Conservation (phyloP, 2,113 vertebrate species). For the Corythornis cristatus region DNA sequence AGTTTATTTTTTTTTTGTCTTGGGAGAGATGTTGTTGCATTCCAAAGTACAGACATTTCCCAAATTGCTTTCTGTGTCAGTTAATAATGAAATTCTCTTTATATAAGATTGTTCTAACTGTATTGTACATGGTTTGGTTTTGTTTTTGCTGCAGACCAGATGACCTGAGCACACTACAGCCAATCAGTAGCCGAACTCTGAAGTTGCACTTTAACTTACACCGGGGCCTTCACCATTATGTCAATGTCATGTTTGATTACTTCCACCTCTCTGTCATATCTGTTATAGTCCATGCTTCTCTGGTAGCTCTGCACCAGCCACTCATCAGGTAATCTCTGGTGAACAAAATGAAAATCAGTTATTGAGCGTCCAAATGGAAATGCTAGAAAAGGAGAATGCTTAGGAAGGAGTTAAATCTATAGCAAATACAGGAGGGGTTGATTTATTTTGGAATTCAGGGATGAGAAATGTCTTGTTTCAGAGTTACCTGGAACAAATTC, state of each 20-base stretch:
- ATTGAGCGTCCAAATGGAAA: background rate
- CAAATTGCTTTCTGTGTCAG: background rate
- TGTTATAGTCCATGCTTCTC: constrained; percentile 90
- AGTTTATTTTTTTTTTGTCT: background rate
- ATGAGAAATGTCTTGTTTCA: background rate
- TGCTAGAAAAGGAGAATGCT: background rate
- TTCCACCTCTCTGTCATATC: constrained; percentile 98
- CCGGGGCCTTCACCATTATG: constrained; percentile 94
- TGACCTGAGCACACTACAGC: constrained; percentile 90
- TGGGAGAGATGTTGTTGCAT: background rate
- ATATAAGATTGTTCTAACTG: background rate
- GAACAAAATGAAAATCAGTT: background rate
- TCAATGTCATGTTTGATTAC: constrained; percentile 99
- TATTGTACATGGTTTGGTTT: background rate
- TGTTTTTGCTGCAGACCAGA: constrained; percentile 81
- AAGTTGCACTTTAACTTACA: constrained; percentile 96
- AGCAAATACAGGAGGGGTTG: too few species aligned
- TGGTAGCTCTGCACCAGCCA: constrained; percentile 97
- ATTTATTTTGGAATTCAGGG: background rate
- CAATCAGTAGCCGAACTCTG: constrained; percentile 93
- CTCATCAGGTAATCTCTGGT: constrained; percentile 87
- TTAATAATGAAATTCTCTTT: background rate
- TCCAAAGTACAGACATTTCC: background rate
- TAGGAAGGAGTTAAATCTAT: background rate
- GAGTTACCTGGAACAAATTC: background rate